phyloP scores from a whole-genome alignment of 2,888 invertebrate species.

The Theodoxus fluviatilis region DNA sequence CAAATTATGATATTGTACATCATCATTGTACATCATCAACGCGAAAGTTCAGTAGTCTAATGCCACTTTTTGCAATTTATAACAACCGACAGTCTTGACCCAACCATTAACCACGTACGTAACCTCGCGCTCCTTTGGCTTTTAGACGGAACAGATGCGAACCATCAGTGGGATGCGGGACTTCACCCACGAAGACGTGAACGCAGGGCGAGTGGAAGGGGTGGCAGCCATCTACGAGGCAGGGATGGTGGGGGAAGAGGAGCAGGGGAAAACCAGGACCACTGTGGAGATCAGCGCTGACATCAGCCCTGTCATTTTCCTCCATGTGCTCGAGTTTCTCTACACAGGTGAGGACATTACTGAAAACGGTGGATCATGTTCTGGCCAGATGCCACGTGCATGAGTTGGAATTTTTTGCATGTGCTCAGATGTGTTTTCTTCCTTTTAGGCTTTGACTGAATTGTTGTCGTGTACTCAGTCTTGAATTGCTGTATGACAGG shows the following conservation, averaged over 20 bases:
- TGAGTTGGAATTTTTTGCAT: not conserved
- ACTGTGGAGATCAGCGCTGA: constrained; percentile 49
- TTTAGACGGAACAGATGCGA: constrained; percentile 44
- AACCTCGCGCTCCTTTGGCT: not conserved
- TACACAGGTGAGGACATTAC: constrained; percentile 49
- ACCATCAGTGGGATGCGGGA: constrained; percentile 38
- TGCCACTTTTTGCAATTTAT: no score
- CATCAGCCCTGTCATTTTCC: constrained; percentile 50
- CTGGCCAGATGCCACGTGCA: not conserved
- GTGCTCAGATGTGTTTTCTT: no score
- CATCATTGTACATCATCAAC: no score
- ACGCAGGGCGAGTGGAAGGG: constrained; percentile 49
- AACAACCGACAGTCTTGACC: no score
- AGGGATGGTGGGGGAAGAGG: constrained; percentile 34
- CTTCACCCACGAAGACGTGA: constrained; percentile 45
- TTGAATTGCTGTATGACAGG: no score
- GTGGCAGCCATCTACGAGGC: constrained; percentile 38
- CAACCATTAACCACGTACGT: no score
- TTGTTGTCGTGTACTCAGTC: no score
- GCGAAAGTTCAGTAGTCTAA: no score
- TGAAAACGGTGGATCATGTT: not conserved
- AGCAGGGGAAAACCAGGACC: constrained; percentile 32
- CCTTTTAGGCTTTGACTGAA: no score
- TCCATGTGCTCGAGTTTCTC: constrained; percentile 55
- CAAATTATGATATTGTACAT: no score